Conservation (phyloP, 2,797 vertebrate genomes). For the Dendrocincla tyrannina region DNA sequence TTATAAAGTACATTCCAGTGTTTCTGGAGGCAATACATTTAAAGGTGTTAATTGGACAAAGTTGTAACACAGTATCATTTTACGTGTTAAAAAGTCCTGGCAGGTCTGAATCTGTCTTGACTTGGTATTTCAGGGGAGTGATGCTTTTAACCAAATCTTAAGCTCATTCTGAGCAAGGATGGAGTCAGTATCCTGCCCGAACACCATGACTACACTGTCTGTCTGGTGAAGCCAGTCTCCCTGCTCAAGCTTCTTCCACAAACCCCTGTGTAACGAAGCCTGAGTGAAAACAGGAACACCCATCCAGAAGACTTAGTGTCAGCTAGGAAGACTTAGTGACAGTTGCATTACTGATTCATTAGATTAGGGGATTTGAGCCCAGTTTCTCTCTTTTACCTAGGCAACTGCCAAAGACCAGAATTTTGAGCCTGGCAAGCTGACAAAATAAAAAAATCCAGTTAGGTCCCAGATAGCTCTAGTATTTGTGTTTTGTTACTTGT, state of each 20-base stretch:
- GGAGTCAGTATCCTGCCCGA: neutral
- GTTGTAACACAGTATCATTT: neutral
- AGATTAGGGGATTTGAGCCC: neutral
- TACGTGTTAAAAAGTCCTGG: neutral
- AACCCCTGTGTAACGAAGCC: neutral
- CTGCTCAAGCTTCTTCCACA: neutral
- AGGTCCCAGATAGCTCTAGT: neutral
- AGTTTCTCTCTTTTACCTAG: neutral
- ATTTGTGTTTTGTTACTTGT: neutral
- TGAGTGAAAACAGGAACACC: neutral
- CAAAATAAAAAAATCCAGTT: neutral
- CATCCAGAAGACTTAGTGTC: neutral
- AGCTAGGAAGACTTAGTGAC: neutral
- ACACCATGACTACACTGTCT: rapidly evolving
- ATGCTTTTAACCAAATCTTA: neutral
- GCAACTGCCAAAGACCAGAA: neutral
- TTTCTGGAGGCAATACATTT: neutral
- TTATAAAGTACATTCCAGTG: neutral
- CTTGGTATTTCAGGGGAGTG: neutral
- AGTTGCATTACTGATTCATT: neutral
- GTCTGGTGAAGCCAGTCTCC: neutral
- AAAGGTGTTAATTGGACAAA: neutral
- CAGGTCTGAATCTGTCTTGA: neutral
- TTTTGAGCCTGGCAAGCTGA: neutral
- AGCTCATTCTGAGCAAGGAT: neutral